A percentile compares a stretch with the other conserved stretches of the same genome.
phyloP scores from a whole-genome alignment of 23 tunicate species.

The Oikopleura dioica region DNA sequence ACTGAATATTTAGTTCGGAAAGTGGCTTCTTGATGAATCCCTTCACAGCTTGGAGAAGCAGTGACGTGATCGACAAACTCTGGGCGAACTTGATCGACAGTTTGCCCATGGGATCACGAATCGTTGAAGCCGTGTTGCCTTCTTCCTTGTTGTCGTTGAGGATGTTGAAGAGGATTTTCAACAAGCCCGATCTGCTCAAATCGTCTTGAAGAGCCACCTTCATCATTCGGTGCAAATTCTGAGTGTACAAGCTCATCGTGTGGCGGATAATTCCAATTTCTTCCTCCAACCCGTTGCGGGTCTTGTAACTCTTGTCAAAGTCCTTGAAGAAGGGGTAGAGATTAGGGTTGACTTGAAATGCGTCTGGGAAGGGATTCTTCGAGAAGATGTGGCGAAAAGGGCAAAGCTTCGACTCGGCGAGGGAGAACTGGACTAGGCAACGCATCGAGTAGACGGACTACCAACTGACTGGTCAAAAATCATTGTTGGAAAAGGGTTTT shows the following conservation, averaged over 20 bases:
- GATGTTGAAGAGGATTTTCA: neutral
- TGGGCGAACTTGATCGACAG: too few species aligned
- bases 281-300: neutral
- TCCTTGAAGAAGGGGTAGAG: conserved; percentile 7
- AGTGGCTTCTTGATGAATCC: neutral
- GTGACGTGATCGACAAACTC: neutral
- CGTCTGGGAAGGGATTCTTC: neutral
- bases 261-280: neutral
- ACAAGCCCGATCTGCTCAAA: neutral
- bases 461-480: neutral
- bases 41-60: neutral
- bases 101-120: too few species aligned
- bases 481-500: too few species aligned
- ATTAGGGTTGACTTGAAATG: neutral
- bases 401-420: neutral
- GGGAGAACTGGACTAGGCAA: neutral
- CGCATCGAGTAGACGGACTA: neutral
- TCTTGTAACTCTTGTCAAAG: neutral
- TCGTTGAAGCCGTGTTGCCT: neutral
- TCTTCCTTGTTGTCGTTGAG: neutral
- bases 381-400: conserved; percentile 3
- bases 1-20: neutral
- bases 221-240: neutral
- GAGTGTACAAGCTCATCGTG: neutral
- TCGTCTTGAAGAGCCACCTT: neutral